Evolutionary conservation across 2,797 vertebrate species (phyloP).

Genomic region (Notolabrus celidotus): DNA sequence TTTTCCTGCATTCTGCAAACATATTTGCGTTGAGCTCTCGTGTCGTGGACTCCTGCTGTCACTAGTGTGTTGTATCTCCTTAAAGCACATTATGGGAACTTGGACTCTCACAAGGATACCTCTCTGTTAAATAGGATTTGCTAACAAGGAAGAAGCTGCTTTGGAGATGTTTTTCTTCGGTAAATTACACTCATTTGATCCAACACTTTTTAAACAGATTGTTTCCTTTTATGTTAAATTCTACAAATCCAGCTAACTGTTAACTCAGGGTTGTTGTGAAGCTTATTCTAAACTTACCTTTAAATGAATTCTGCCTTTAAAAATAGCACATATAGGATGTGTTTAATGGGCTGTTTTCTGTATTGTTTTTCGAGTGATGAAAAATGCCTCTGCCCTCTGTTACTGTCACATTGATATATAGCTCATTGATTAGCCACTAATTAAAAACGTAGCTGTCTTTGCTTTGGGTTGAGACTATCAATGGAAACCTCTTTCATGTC

Average conservation of each 20-base stretch:
- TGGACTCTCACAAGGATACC: slow-evolving; percentile 40
- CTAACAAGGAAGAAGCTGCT: slow-evolving; percentile 17
- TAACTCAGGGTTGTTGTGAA: no score
- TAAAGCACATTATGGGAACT: slow-evolving; percentile 35
- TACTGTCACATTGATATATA: slow-evolving; percentile 30
- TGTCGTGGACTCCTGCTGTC: slow-evolving; percentile 33
- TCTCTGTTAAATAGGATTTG: slow-evolving; percentile 16
- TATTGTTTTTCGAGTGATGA: background rate
- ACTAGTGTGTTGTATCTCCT: slow-evolving; percentile 21
- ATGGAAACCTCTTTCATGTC: slow-evolving; percentile 40
- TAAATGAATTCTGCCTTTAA: background rate
- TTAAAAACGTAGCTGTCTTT: slow-evolving; percentile 50
- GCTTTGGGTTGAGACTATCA: slow-evolving; percentile 41
- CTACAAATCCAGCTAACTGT: no score
- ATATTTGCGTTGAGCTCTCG: slow-evolving; percentile 34
- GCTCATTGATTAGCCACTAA: slow-evolving; percentile 52
- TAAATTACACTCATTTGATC: slow-evolving; percentile 33
- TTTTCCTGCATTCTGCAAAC: slow-evolving; percentile 74
- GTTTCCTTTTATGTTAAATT: slow-evolving; percentile 20
- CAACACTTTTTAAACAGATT: slow-evolving; percentile 6
- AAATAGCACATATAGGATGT: background rate
- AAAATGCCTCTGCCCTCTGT: no score
- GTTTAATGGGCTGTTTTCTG: background rate
- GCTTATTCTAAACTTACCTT: background rate
- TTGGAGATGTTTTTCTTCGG: slow-evolving; percentile 73